Evolutionary conservation across 2,113 vertebrate species (phyloP).

Genomic region (Tupaia tana): DNA sequence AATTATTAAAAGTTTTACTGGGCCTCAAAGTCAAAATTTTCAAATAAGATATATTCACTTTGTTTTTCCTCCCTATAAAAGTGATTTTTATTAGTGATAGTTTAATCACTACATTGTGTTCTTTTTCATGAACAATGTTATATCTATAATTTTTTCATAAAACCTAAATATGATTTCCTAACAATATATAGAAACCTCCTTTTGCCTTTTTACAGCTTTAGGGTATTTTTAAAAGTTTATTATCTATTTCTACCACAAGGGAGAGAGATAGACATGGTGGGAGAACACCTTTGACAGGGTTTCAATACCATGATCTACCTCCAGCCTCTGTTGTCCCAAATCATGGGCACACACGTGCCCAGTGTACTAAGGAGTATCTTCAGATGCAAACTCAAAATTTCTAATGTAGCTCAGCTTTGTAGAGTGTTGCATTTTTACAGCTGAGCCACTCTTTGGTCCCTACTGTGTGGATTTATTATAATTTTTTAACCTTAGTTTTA

Average conservation of each 20-base stretch:
- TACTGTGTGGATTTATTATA: background rate
- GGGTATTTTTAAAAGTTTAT: background rate
- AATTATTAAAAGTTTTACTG: background rate
- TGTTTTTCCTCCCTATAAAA: background rate
- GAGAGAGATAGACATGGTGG: no score
- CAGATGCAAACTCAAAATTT: no score
- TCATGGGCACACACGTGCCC: no score
- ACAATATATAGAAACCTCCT: no score
- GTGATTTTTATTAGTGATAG: background rate
- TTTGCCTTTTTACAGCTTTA: background rate
- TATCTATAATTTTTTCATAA: background rate
- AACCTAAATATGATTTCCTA: background rate
- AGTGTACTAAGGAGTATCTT: no score
- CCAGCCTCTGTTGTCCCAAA: no score
- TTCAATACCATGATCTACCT: no score
- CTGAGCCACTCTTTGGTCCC: no score
- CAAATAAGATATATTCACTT: background rate
- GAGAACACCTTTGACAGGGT: no score
- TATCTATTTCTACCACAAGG: no score
- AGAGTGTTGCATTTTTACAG: no score
- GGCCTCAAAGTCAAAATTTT: background rate
- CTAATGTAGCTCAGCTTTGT: no score
- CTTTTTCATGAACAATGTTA: background rate
- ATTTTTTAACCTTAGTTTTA: background rate
- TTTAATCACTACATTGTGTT: background rate